A percentile compares a stretch with the other conserved stretches of the same genome.
Evolutionary conservation across 2,888 invertebrate species (phyloP).

Genomic region (Tridacna crocea): DNA sequence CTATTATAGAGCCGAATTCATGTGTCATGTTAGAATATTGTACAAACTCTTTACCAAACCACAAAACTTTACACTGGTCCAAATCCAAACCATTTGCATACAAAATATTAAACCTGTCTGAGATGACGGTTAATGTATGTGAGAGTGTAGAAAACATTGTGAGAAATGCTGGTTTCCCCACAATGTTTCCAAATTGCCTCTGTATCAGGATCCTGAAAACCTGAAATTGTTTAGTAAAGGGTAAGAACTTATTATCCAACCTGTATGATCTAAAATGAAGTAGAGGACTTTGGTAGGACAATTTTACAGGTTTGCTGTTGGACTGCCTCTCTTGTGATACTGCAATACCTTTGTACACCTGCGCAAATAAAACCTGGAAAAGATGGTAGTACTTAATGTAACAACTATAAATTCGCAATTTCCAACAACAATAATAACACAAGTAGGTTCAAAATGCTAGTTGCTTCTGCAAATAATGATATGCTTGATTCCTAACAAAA

Average conservation of each 20-base stretch:
- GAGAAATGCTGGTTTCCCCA: background rate
- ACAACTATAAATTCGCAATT: too few species aligned
- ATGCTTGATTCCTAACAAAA: too few species aligned
- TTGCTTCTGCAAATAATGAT: too few species aligned
- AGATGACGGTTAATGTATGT: too few species aligned
- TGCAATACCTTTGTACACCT: slow-evolving; percentile 30
- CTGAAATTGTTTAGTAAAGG: background rate
- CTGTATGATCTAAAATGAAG: slow-evolving; percentile 76
- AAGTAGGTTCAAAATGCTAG: too few species aligned
- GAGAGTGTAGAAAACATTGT: background rate
- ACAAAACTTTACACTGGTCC: too few species aligned
- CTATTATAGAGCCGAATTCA: too few species aligned
- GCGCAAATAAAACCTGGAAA: slow-evolving; percentile 41
- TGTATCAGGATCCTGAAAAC: background rate
- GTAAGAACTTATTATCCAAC: slow-evolving; percentile 51
- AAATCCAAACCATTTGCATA: too few species aligned
- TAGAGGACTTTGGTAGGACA: slow-evolving; percentile 72
- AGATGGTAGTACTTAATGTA: background rate
- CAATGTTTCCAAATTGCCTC: background rate
- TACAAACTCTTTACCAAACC: too few species aligned
- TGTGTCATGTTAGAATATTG: too few species aligned
- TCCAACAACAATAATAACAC: too few species aligned
- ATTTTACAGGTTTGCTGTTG: slow-evolving; percentile 7
- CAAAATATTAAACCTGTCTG: too few species aligned
- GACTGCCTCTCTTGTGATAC: slow-evolving; percentile 3